Evolutionary conservation across 2,797 vertebrate species (phyloP).

Genomic region (Numenius phaeopus): DNA sequence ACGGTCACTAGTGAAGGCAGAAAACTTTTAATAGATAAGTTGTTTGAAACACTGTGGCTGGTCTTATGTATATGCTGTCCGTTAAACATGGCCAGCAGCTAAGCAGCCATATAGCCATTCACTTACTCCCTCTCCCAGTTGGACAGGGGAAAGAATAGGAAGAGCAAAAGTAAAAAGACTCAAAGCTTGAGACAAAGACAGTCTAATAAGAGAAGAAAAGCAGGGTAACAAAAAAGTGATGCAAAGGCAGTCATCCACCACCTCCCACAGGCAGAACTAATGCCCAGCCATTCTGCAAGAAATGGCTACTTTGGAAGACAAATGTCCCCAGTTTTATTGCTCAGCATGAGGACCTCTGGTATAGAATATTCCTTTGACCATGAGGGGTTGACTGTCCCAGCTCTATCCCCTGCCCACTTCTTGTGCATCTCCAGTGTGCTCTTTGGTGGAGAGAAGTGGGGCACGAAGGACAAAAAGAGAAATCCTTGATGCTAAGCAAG

Average conservation of each 20-base stretch:
- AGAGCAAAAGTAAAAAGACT: background rate
- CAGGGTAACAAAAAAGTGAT: background rate
- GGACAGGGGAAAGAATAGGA: background rate
- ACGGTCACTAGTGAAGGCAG: background rate
- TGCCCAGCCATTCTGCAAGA: background rate
- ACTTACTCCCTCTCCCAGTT: background rate
- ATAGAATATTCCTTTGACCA: background rate
- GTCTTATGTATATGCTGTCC: background rate
- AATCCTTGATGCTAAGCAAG: background rate
- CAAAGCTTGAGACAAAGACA: background rate
- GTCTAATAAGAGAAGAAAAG: background rate
- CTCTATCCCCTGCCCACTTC: background rate
- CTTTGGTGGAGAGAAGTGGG: rapidly evolving
- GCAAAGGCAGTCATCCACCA: background rate
- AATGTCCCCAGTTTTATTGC: background rate
- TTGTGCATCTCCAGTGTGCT: too few relatives aligned
- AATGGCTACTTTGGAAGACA: background rate
- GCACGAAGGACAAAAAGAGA: background rate
- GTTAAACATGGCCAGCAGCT: background rate
- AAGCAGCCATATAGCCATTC: background rate
- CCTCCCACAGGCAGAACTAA: background rate
- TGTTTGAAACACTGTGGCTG: background rate
- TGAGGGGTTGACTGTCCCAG: background rate
- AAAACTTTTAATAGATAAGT: background rate
- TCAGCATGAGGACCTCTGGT: background rate